Conservation (phyloP, 2,888 invertebrate genomes). For the Drosophila paramelanica region DNA sequence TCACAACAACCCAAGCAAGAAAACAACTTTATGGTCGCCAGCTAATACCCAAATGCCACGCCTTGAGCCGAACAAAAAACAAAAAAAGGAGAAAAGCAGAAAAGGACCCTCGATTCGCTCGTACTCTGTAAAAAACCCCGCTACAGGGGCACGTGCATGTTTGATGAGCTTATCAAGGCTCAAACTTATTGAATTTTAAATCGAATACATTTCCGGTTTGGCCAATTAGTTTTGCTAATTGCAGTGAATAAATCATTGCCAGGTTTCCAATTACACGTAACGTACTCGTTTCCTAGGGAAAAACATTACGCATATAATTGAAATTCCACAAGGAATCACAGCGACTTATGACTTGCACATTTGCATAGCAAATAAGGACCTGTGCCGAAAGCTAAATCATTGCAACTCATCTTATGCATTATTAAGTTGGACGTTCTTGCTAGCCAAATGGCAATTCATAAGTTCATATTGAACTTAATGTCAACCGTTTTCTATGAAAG, state of each 20-base stretch:
- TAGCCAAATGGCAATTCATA: slow-evolving; percentile 3
- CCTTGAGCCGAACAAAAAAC: slow-evolving; percentile 51
- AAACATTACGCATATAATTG: slow-evolving; percentile 10
- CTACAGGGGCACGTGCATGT: slow-evolving; percentile 48
- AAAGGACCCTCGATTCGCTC: neutral
- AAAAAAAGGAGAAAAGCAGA: slow-evolving; percentile 10
- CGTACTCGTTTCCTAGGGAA: neutral
- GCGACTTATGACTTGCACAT: slow-evolving; percentile 4
- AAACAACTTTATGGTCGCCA: slow-evolving; percentile 47
- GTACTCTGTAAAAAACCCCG: no score
- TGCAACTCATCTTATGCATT: slow-evolving; percentile 19
- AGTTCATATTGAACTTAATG: neutral
- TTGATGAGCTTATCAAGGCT: slow-evolving; percentile 70
- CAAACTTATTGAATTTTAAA: slow-evolving; percentile 70
- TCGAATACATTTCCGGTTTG: slow-evolving; percentile 66
- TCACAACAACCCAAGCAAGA: slow-evolving; percentile 37
- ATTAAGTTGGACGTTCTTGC: slow-evolving; percentile 14
- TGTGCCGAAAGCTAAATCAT: neutral
- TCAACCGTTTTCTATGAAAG: neutral
- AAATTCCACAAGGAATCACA: neutral
- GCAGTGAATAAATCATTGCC: slow-evolving; percentile 66
- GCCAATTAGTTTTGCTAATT: slow-evolving; percentile 68
- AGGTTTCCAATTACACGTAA: slow-evolving; percentile 36
- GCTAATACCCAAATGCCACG: slow-evolving; percentile 70
- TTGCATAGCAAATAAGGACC: slow-evolving; percentile 13